Evolutionary conservation across 1,140 invertebrate genomes (phyloP), one percentile per base, ranked within the genome.

Genomic region (Caenorhabditis inopinata): DNA sequence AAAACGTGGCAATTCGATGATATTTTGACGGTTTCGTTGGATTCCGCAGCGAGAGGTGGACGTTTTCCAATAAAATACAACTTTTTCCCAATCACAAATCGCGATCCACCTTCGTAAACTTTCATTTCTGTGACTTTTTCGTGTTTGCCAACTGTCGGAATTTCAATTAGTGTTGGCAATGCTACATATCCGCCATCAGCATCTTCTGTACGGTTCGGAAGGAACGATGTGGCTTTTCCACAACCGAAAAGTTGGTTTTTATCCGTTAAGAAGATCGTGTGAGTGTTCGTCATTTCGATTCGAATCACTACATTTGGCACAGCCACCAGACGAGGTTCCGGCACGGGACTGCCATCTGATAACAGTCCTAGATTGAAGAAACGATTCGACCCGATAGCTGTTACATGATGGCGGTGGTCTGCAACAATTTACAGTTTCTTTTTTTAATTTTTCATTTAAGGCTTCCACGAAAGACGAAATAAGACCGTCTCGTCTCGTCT

Each of bases 311-410:
- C 58, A 35, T 18, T 16, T 38, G 29, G 29, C 32, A 68, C 12
- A 6, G 27, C 5, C n/a, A 68, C 58, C 9, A 68, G 4, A 38
- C n/a, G 58, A 5, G 58, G 58, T 29, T 68, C 58, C 11, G 58
- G 2, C 2, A 68, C 58, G 1, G 58, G 58, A 2, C 32, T 42
- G 35, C 58, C 58, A n/a, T 68, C 58, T 1, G 58, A 68, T 1
- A 68, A n/a, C 7, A 68, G 58, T 11, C 58, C 58, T n/a, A 68
- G n/a, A 29, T 68, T 68, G 32, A 68, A 68, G 58, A 29, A 68
- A 11, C 58, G 58, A 68, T 68, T 68, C 58, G 58, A 68, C 1
- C 58, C 58, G 9, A 68, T 32, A 9, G 58, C 11, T 6, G 58
- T 68, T 16, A 68, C 58, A 1, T 68, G 27, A 32, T 68, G 32